Percentiles rank a stretch among this genome's conserved stretches.
phyloP scores from a whole-genome alignment of 2,797 vertebrate species.

The Natrix natrix region DNA sequence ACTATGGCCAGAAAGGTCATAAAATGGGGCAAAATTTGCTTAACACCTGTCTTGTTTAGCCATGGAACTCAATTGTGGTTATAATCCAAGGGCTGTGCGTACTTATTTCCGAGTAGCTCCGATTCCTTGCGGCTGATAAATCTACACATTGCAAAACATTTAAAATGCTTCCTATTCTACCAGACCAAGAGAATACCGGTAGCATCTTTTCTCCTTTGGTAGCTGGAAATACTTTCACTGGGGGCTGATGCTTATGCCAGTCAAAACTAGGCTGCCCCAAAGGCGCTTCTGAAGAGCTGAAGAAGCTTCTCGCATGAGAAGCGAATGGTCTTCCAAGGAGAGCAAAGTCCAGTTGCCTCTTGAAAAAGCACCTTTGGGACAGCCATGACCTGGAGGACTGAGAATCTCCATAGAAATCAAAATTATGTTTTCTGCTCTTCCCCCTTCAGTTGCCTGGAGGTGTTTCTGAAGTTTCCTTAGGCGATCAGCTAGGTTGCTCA shows the following conservation, averaged over 20 bases:
- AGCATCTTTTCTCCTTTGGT: neutral
- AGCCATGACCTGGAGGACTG: neutral
- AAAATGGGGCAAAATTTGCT: neutral
- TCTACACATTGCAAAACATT: neutral
- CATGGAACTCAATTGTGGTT: neutral
- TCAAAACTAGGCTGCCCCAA: neutral
- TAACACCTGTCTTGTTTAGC: neutral
- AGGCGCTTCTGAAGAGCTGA: neutral
- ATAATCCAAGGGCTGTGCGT: neutral
- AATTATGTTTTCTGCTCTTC: neutral
- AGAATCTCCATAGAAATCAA: neutral
- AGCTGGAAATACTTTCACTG: neutral
- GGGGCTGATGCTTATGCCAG: neutral
- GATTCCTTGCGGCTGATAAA: neutral
- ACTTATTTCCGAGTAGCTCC: too few species aligned
- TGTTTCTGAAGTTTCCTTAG: neutral
- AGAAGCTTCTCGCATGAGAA: neutral
- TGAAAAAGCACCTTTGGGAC: neutral
- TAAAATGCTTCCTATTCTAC: neutral
- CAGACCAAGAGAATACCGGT: neutral
- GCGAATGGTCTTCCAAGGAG: neutral
- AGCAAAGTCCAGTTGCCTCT: neutral
- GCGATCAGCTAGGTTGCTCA: neutral
- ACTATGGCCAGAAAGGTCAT: too few species aligned
- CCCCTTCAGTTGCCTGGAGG: neutral